Conservation (phyloP, 2,888 invertebrate genomes). For the Eupithecia insigniata region DNA sequence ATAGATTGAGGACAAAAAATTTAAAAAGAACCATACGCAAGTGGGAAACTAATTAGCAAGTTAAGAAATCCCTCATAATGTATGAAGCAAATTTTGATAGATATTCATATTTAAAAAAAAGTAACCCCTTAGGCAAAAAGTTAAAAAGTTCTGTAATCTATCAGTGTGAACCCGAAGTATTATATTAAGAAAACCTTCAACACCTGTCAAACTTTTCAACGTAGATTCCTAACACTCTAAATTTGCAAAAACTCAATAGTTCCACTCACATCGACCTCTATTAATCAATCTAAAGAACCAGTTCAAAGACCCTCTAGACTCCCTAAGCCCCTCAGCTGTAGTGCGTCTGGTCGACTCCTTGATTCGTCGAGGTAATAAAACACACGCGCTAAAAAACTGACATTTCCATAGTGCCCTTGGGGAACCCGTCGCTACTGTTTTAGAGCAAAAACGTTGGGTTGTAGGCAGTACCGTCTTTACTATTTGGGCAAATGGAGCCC, state of each 20-base stretch:
- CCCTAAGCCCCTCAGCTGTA: slow-evolving; percentile 46
- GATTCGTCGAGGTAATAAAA: slow-evolving; percentile 64
- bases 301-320: slow-evolving; percentile 44
- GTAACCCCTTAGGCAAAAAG: no score
- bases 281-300: slow-evolving; percentile 45
- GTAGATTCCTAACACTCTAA: not conserved
- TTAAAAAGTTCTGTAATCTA: no score
- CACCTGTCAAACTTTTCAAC: not conserved
- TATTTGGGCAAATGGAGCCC: no score
- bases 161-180: no score
- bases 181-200: no score
- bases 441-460: slow-evolving; percentile 15
- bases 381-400: slow-evolving; percentile 65
- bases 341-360: slow-evolving; percentile 55
- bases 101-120: no score
- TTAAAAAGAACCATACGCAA: no score
- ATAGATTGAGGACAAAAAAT: no score
- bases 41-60: no score
- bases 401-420: slow-evolving; percentile 38
- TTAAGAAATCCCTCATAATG: no score
- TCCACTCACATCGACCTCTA: slow-evolving; percentile 30
- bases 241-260: slow-evolving; percentile 28
- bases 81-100: no score
- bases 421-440: slow-evolving; percentile 40
- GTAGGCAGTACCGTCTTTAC: no score